Percentiles rank a stretch among this genome's conserved stretches.
These are phyloP conservation scores for Bolborhynchus lineola DNA, from an alignment of 2,113 vertebrate species.

Conservation along the genomic window DNA sequence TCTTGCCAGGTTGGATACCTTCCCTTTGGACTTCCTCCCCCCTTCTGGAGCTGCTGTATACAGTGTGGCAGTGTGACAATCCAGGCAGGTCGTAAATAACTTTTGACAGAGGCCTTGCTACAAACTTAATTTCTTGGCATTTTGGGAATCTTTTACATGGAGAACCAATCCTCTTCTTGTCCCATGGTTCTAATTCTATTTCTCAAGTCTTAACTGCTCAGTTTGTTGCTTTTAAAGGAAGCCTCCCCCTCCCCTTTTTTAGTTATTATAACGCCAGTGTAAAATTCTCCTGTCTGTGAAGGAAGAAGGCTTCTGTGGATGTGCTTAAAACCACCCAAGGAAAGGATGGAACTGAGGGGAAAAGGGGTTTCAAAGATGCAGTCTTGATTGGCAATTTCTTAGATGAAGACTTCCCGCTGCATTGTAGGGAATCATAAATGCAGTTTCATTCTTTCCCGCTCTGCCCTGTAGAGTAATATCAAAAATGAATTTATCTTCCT, in stretches of 20 bases:
- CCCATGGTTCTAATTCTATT: background rate
- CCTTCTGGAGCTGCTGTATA: background rate
- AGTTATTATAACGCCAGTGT: background rate
- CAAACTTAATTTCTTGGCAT: background rate
- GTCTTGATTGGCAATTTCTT: background rate
- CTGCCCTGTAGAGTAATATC: background rate
- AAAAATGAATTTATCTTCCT: background rate
- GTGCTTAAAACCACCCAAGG: background rate
- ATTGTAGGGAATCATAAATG: background rate
- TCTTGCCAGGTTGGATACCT: background rate
- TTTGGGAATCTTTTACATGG: background rate
- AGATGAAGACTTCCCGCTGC: background rate
- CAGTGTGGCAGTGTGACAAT: background rate
- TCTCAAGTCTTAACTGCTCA: background rate
- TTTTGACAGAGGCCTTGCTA: background rate
- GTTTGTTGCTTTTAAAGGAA: background rate
- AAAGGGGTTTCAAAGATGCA: background rate
- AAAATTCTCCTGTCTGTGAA: background rate
- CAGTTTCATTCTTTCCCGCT: background rate
- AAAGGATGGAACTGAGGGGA: background rate
- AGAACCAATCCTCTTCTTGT: background rate
- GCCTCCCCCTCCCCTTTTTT: rapidly evolving
- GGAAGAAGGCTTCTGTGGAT: background rate
- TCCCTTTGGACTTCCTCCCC: background rate
- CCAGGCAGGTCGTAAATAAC: background rate